Evolutionary conservation across 2,113 vertebrate species (phyloP), one percentile per base, ranked within the genome.

Genomic region (Microcebus tavaratra): DNA sequence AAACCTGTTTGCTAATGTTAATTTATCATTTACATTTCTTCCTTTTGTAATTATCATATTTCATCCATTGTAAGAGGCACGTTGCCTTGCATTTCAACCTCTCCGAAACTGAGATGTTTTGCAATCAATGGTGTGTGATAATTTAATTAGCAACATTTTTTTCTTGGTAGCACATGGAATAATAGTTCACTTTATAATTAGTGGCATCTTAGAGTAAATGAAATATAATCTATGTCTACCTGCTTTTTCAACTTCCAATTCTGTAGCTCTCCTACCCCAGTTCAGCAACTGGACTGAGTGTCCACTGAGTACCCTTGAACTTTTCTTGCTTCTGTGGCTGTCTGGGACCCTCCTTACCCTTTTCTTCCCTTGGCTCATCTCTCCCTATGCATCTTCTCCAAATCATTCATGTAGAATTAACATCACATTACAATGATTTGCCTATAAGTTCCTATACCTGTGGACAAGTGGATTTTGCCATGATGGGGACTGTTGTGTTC

Each of bases 1-100:
- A 80, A 21, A 29, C 0, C 10, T 83, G 0, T 65, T 89, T 95
- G 81, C 57, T 83, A 61, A 76, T 81, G 31, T 85, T 87, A 65
- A 80, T 79, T 72, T 45, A n/a, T 53, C 5, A 79, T 84, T 57
- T 80, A 55, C 27, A 79, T 92, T 96, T 87, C 68, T 93, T 48
- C 63, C 80, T 93, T 87, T 34, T 73, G 27, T 2, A 95, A 88
- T 82, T 91, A 29, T n/a, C 11, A 0, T 18, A 83, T 67, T 85
- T 90, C n/a, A 84, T 89, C 53, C 65, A 76, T 85, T 95, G 21
- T n/a, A n/a, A 90, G 53, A 88, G 61, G 23, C 23, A 72, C 1
- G 57, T 59, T 39, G 20, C 18, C 63, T 97, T 94, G 7, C 39
- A 55, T 91, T 93, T 65, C 80, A 86, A 21, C 15, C 6, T 1